Evolutionary conservation across 2,888 invertebrate genomes (phyloP).

Genomic region (Andrena praecox): DNA sequence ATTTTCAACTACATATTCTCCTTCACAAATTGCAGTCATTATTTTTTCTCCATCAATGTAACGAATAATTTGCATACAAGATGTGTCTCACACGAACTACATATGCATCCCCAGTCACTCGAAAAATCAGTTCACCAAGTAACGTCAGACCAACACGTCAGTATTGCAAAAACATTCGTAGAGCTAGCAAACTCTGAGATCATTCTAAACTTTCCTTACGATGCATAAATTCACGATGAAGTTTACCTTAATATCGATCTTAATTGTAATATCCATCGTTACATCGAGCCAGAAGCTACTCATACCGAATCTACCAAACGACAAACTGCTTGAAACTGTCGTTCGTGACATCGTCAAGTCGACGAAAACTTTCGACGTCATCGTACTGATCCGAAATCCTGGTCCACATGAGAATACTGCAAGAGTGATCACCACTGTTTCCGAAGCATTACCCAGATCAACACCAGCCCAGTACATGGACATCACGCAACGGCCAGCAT

Average conservation of each 20-base stretch:
- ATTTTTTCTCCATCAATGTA: not conserved
- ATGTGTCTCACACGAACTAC: not conserved
- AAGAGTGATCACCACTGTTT: not conserved
- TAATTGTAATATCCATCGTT: not conserved
- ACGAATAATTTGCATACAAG: not conserved
- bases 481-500: not conserved
- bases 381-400: not conserved
- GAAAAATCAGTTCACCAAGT: not conserved
- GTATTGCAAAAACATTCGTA: not conserved
- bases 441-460: not conserved
- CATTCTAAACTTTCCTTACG: not conserved
- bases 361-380: not conserved
- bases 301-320: not conserved
- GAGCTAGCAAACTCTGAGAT: not conserved
- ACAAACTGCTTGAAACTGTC: not conserved
- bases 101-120: not conserved
- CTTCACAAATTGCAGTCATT: not conserved
- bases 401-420: not conserved
- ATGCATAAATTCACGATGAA: not conserved
- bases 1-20: not conserved
- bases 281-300: not conserved
- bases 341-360: not conserved
- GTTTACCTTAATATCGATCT: not conserved
- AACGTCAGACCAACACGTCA: not conserved
- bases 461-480: not conserved